Conservation (phyloP, 2,888 invertebrate genomes). For the Candidula unifasciata region DNA sequence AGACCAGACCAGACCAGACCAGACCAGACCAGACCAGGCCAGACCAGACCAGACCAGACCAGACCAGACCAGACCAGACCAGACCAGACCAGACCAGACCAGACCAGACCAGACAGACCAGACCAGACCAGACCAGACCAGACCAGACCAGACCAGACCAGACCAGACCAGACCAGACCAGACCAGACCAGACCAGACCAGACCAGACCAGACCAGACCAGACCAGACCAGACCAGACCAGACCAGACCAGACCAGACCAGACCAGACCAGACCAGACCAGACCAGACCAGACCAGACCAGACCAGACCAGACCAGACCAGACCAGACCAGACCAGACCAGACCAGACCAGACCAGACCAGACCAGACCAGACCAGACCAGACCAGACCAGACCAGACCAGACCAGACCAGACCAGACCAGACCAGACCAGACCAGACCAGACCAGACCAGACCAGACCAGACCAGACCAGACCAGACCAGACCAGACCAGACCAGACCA, state of each 20-base stretch:
- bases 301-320: neutral
- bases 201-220: neutral
- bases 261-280: constrained; percentile 8
- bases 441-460: neutral
- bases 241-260: neutral
- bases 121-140: neutral
- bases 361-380: neutral
- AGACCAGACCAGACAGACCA: neutral
- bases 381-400: constrained; percentile 2
- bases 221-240: neutral
- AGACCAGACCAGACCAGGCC: neutral
- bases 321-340: neutral
- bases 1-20: neutral
- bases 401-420: neutral
- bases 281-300: neutral
- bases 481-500: constrained; percentile 7
- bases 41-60: neutral
- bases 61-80: neutral
- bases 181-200: neutral
- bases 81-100: neutral
- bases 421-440: neutral
- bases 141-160: neutral
- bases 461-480: neutral
- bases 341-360: neutral
- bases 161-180: neutral